Evolutionary conservation across 2,888 invertebrate species (phyloP).

Genomic region (Acrobasis repandana): DNA sequence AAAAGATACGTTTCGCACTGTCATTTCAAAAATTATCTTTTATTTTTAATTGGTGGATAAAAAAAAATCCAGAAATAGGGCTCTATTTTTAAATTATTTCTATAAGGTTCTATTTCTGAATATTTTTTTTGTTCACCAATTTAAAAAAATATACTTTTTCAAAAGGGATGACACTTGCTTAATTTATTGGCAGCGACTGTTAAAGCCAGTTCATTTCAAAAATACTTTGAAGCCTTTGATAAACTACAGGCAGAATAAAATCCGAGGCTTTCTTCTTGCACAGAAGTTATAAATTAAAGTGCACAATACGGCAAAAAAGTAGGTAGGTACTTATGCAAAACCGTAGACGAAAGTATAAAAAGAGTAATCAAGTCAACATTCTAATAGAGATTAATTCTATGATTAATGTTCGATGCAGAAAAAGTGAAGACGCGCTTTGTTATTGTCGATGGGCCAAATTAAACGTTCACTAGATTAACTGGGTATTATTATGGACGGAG

Average conservation of each 20-base stretch:
- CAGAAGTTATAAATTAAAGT: not conserved
- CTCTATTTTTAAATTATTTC: slow-evolving; percentile 22
- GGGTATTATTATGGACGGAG: not conserved
- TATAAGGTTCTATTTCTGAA: slow-evolving; percentile 27
- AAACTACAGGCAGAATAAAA: not conserved
- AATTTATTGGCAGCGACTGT: too few species aligned
- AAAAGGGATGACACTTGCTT: too few species aligned
- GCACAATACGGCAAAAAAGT: not conserved
- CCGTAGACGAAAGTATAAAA: slow-evolving; percentile 2
- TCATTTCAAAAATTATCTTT: too few species aligned
- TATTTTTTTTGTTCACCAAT: too few species aligned
- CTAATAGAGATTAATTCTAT: slow-evolving; percentile 54
- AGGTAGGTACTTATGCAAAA: not conserved
- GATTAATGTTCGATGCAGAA: slow-evolving; percentile 66
- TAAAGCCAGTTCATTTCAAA: too few species aligned
- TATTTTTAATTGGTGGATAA: too few species aligned
- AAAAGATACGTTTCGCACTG: too few species aligned
- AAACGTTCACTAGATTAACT: slow-evolving; percentile 4
- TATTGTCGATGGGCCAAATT: slow-evolving; percentile 37
- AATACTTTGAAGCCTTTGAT: too few species aligned
- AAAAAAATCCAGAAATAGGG: too few species aligned
- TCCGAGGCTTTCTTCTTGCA: not conserved
- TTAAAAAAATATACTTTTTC: too few species aligned
- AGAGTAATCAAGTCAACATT: slow-evolving; percentile 14
- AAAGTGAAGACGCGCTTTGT: slow-evolving; percentile 58